Conservation (phyloP, 2,113 vertebrate genomes). For the Xiphorhynchus elegans region DNA sequence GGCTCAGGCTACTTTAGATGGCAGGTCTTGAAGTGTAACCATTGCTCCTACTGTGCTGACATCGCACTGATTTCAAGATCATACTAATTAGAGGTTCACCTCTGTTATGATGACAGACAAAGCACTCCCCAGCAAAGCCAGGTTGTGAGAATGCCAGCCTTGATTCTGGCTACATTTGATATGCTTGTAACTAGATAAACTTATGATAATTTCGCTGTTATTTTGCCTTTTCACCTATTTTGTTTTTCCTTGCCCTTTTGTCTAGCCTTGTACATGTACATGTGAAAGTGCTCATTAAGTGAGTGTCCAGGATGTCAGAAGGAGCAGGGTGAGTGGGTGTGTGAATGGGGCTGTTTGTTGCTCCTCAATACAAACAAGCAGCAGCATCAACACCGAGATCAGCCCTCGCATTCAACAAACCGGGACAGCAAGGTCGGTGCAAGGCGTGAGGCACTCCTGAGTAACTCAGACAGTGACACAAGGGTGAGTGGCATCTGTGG, state of each 20-base stretch:
- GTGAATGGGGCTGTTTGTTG: background rate
- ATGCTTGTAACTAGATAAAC: background rate
- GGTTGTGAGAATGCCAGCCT: background rate
- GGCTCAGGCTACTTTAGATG: background rate
- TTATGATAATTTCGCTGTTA: background rate
- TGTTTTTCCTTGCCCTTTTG: background rate
- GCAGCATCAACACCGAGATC: rapidly evolving
- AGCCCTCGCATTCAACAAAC: rapidly evolving
- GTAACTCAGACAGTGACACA: rapidly evolving
- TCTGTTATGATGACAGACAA: background rate
- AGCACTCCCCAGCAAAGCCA: background rate
- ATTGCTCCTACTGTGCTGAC: background rate
- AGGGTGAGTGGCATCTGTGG: background rate
- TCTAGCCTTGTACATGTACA: background rate
- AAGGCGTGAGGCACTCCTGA: rapidly evolving
- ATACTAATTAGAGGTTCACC: slow-evolving; percentile 11
- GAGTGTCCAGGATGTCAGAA: background rate
- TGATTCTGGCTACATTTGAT: background rate
- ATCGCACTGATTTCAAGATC: slow-evolving; percentile 9
- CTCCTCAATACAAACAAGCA: background rate
- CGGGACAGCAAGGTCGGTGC: rapidly evolving
- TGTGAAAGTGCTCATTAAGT: background rate
- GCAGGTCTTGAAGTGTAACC: slow-evolving; percentile 5
- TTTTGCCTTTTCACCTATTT: background rate
- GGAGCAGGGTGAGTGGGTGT: background rate